These are phyloP conservation scores for Capromys pilorides DNA, from an alignment of 2,797 vertebrate species.

Conservation along the genomic window DNA sequence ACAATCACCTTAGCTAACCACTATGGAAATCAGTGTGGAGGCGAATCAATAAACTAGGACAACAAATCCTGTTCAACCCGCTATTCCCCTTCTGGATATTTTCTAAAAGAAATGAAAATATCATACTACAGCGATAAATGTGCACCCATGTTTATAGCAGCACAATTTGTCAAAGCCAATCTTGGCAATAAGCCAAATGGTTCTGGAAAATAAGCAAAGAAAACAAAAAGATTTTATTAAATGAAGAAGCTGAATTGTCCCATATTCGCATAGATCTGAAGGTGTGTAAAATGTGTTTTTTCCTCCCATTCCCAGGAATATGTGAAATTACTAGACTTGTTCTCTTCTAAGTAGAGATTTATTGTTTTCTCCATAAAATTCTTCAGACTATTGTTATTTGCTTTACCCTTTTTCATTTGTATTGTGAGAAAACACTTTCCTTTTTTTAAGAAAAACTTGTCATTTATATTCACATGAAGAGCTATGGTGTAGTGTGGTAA, in stretches of 20 bases:
- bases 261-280: not conserved
- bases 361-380: constrained; percentile 4
- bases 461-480: not conserved
- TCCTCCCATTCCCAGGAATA: not conserved
- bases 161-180: no score
- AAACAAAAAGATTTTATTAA: not conserved
- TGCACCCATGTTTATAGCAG: no score
- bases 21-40: no score
- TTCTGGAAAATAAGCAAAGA: no score
- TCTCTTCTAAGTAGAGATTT: not conserved
- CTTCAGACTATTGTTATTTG: not conserved
- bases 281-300: not conserved
- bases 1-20: no score
- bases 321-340: not conserved
- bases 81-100: no score
- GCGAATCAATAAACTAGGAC: no score
- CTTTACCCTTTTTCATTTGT: not conserved
- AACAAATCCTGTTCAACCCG: no score
- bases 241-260: not conserved
- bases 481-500: no score
- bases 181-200: no score
- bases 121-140: no score
- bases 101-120: no score
- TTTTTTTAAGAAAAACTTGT: not conserved
- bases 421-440: not conserved